Percentiles rank a stretch among this genome's conserved stretches.
Conservation (phyloP, 2,888 invertebrate genomes). For the Calliopum simillimum region DNA sequence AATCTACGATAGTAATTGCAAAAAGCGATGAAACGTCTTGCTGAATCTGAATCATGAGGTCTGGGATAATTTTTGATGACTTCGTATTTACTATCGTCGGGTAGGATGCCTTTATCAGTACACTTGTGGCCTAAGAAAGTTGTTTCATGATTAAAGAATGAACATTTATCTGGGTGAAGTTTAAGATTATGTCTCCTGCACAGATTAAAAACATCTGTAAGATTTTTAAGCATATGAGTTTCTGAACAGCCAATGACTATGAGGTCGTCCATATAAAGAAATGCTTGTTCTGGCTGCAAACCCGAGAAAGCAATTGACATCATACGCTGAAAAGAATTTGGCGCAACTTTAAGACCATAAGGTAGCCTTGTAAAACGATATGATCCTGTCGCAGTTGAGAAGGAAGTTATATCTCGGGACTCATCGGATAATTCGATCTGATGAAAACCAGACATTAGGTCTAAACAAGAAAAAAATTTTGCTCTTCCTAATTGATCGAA, state of each 20-base stretch:
- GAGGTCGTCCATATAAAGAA: slow-evolving; percentile 33
- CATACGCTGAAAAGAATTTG: slow-evolving; percentile 40
- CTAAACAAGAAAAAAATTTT: no score
- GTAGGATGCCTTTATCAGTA: not conserved
- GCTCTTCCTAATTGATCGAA: no score
- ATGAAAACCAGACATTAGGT: not conserved
- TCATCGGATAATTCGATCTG: slow-evolving; percentile 25
- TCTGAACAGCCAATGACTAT: slow-evolving; percentile 14
- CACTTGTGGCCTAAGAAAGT: slow-evolving; percentile 1
- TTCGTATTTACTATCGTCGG: not conserved
- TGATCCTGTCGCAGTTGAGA: not conserved
- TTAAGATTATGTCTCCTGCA: slow-evolving; percentile 38
- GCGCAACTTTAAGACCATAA: slow-evolving; percentile 36
- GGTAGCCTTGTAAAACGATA: no score
- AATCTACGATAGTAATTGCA: slow-evolving; percentile 12
- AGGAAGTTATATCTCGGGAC: slow-evolving; percentile 10
- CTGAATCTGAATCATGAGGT: slow-evolving; percentile 29
- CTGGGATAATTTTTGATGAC: not conserved
- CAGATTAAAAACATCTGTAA: slow-evolving; percentile 35
- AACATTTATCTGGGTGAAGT: slow-evolving; percentile 14
- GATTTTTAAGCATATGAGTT: slow-evolving; percentile 38
- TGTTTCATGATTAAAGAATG: not conserved
- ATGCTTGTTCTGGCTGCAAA: slow-evolving; percentile 20
- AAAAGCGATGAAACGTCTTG: slow-evolving; percentile 40
- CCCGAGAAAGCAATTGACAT: slow-evolving; percentile 34